These are phyloP conservation scores for Limnephilus lunatus DNA, from an alignment of 2,888 invertebrate species.

Conservation along the genomic window DNA sequence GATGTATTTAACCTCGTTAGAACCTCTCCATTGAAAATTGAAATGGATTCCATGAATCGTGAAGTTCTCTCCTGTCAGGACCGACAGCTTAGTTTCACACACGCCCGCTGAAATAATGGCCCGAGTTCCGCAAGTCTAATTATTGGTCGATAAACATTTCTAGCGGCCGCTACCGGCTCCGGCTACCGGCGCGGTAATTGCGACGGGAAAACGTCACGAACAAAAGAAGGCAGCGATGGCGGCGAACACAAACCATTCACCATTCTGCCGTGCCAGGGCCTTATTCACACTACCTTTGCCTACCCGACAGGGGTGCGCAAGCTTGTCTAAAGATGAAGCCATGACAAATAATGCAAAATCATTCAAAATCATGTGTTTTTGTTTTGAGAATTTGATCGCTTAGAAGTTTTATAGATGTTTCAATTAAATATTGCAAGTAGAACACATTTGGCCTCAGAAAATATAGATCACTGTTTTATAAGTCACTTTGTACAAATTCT, in stretches of 20 bases:
- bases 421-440: too few species aligned
- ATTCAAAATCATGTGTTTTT: too few species aligned
- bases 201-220: slow-evolving; percentile 44
- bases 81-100: slow-evolving; percentile 28
- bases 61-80: slow-evolving; percentile 12
- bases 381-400: too few species aligned
- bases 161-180: slow-evolving; percentile 36
- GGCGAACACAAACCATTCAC: slow-evolving; percentile 12
- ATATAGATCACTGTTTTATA: too few species aligned
- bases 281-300: neutral
- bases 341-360: too few species aligned
- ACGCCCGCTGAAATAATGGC: slow-evolving; percentile 27
- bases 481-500: too few species aligned
- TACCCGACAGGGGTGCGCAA: neutral
- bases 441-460: too few species aligned
- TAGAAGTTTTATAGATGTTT: too few species aligned
- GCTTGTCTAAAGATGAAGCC: neutral
- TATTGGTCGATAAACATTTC: slow-evolving; percentile 47
- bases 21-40: neutral
- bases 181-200: slow-evolving; percentile 5
- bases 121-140: slow-evolving; percentile 35
- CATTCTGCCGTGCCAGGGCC: neutral
- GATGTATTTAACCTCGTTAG: neutral
- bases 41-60: neutral
- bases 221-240: slow-evolving; percentile 40